A percentile compares a stretch with the other conserved stretches of the same genome.
phyloP scores from a whole-genome alignment of 2,888 invertebrate genomes.

The Perithous albicinctus region DNA sequence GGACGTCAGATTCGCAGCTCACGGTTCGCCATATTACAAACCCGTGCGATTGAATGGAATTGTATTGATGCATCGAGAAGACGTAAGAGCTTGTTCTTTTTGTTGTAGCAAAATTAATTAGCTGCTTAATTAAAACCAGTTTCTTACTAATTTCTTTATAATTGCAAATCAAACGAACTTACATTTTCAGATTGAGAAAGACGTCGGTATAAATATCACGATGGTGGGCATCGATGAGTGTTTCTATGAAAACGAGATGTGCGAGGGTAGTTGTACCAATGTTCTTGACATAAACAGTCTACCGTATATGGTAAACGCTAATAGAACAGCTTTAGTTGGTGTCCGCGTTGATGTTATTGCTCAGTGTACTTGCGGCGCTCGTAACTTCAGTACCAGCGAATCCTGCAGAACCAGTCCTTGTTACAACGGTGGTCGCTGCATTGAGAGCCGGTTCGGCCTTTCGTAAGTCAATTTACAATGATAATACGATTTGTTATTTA shows the following conservation, averaged over 20 bases:
- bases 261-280: constrained; percentile 98
- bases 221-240: constrained; percentile 99
- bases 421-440: constrained; percentile 98
- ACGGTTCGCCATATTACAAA: constrained; percentile 98
- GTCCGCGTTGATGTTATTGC: constrained; percentile 97
- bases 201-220: constrained; percentile 97
- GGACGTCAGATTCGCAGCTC: constrained; percentile 97
- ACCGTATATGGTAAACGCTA: constrained; percentile 98
- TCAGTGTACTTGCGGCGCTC: constrained; percentile 96
- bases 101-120: neutral
- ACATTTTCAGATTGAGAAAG: constrained; percentile 90
- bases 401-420: constrained; percentile 96
- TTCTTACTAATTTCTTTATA: neutral
- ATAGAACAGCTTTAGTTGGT: constrained; percentile 98
- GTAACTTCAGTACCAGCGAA: constrained; percentile 96
- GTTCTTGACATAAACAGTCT: constrained; percentile 94
- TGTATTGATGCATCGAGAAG: constrained; percentile 96
- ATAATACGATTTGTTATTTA: too few species aligned
- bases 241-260: constrained; percentile 96
- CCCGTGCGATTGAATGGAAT: constrained; percentile 97
- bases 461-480: constrained; percentile 83
- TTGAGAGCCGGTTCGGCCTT: constrained; percentile 95
- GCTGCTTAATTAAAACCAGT: neutral
- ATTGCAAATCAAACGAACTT: neutral
- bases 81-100: constrained; percentile 84